Conservation (phyloP, 2,888 invertebrate species). For the Drosophila gaucha region DNA sequence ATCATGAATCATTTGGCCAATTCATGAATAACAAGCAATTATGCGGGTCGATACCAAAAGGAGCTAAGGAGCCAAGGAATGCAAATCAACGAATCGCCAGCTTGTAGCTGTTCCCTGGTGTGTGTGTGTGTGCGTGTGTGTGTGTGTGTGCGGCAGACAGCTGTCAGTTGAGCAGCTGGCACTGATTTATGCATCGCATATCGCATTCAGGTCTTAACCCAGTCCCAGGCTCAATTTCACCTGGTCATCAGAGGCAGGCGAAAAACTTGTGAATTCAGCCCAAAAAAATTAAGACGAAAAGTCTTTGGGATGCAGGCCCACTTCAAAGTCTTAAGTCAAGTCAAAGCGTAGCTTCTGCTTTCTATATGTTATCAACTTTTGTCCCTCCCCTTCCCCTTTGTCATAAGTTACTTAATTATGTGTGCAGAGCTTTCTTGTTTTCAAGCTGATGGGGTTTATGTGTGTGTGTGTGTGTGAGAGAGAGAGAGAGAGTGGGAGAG, state of each 20-base stretch:
- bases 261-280: background rate
- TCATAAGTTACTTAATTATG: slow-evolving; percentile 67
- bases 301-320: slow-evolving; percentile 1
- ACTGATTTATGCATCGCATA: slow-evolving; percentile 71
- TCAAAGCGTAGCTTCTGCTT: slow-evolving; percentile 15
- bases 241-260: slow-evolving; percentile 12
- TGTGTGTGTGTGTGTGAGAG: background rate
- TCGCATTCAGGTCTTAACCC: slow-evolving; percentile 23
- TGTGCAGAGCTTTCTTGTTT: slow-evolving; percentile 38
- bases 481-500: background rate
- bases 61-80: slow-evolving; percentile 30
- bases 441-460: background rate
- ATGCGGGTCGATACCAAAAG: slow-evolving; percentile 58
- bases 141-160: slow-evolving; percentile 41
- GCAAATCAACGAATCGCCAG: slow-evolving; percentile 43
- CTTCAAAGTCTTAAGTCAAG: slow-evolving; percentile 39
- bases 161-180: slow-evolving; percentile 61
- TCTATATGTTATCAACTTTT: slow-evolving; percentile 19
- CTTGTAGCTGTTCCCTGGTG: background rate
- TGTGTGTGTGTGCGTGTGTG: slow-evolving; percentile 8
- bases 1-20: slow-evolving; percentile 62
- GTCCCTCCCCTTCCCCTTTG: slow-evolving; percentile 3
- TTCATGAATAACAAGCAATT: slow-evolving; percentile 75
- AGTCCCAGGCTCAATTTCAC: slow-evolving; percentile 28
- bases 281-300: background rate